Percentiles rank a stretch among this genome's conserved stretches.
These are phyloP conservation scores for Monopterus albus DNA, from an alignment of 2,113 vertebrate species.

Conservation along the genomic window DNA sequence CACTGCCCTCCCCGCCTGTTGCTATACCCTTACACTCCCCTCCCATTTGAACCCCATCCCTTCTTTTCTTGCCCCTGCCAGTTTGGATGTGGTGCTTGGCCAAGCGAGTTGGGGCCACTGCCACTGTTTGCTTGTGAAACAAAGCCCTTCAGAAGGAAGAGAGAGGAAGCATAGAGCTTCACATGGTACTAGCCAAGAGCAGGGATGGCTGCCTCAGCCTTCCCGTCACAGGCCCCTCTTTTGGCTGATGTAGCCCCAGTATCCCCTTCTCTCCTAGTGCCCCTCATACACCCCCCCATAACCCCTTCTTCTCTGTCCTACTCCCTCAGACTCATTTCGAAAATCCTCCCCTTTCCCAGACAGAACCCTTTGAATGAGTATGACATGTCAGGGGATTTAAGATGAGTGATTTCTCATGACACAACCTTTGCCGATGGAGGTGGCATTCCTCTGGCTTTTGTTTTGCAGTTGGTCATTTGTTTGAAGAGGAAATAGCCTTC, in stretches of 20 bases:
- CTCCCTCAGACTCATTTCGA: constrained; percentile 47
- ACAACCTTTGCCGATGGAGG: constrained; percentile 62
- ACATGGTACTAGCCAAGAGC: constrained; percentile 83
- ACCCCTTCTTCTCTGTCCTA: constrained; percentile 67
- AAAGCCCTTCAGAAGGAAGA: constrained; percentile 82
- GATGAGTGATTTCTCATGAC: constrained; percentile 79
- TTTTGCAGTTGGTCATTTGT: constrained; percentile 67
- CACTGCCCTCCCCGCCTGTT: constrained; percentile 59
- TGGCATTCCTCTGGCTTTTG: constrained; percentile 75
- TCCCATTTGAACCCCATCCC: constrained; percentile 49
- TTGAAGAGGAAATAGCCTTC: constrained; percentile 77
- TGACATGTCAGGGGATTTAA: constrained; percentile 70
- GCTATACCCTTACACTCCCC: constrained; percentile 59
- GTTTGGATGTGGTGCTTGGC: constrained; percentile 79
- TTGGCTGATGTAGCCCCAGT: constrained; percentile 75
- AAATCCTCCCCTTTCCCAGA: constrained; percentile 41
- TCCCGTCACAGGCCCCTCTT: constrained; percentile 72
- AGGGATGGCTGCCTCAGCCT: constrained; percentile 68
- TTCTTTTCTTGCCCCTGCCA: constrained; percentile 70
- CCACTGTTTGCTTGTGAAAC: constrained; percentile 82
- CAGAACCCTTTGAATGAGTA: constrained; percentile 53
- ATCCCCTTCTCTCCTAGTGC: constrained; percentile 64
- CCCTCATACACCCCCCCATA: constrained; percentile 64
- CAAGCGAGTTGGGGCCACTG: constrained; percentile 77
- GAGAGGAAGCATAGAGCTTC: constrained; percentile 84